Base-by-base conservation (phyloP, 2,797 vertebrate genomes). In the Oryzias sinensis region DNA sequence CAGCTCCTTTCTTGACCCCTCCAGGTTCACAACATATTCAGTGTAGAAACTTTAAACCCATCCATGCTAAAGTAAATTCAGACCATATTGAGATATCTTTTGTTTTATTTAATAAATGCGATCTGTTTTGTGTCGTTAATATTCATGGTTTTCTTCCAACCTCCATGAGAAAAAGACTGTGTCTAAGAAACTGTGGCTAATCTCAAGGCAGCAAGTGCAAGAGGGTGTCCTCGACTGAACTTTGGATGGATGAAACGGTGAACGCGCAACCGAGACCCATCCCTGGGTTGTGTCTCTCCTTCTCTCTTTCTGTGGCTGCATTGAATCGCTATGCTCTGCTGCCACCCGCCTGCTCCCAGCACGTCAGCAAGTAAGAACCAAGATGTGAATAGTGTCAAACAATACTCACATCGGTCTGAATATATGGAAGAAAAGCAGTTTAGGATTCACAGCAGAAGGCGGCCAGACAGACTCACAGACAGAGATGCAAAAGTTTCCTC, bases 161-260 rank as follows among this genome's bases (percentile, higher is more conserved):
- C 46, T 73, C 64, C 62, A 49, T 48, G 43, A 63, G 76, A 46
- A 82, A 46, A 62, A 61, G 14, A 73, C 60, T 54, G 62, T 59
- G 69, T 67, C 74, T 55, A 72, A 81, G 80, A 44, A 60, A 63
- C 58, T 70, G 66, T 65, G 70, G 68, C 76, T 84, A 76, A 86
- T 86, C 66, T 79, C 63, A 59, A 86, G 77, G 79, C 86, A 84
- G 80, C 24, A 43, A 82, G 73, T 82, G 72, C 80, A 60, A 47
- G 49, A 76, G 72, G 33, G 49, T 85, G 85, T 88, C 87, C 87
- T 85, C 75, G 15, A 63, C 58, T 89, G 88, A 90, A 88, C 87
- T 80, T 70, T 64, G 66, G 70, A 61, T 53, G 75, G 75, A 87
- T 85, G 74, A 81, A 82, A 80, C 53, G 16, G 70, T 77, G 55